Base-by-base conservation (phyloP, 2,113 vertebrate species). In the Thalassoma bifasciatum region DNA sequence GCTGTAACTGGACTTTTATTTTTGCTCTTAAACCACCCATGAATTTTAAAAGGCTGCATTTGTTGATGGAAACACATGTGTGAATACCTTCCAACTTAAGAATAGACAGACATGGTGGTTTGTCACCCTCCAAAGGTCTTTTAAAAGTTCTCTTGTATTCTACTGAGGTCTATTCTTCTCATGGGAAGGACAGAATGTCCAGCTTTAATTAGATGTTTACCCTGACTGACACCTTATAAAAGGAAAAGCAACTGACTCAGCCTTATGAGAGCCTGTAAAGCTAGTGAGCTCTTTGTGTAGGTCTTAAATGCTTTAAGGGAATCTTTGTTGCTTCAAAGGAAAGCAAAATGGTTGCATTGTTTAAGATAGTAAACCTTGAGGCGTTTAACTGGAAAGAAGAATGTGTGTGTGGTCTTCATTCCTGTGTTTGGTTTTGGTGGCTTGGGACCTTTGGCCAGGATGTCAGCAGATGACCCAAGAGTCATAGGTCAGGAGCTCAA, bases 401-500 rank as follows among this genome's bases (percentile, higher is more conserved):
- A 64, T 42, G 10, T 67, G 66, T 80, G 89, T 89, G 88, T 90
- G 88, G 82, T 85, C 82, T 71, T 76, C 40, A 62, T 74, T 91
- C 57, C 50, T 77, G 14, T 12, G 13, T 72, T 86, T 74, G 54
- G 19, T 24, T 61, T 42, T 11, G 22, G 14, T 64, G 64, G 53
- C 68, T 22, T 14, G 19, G 60, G 70, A 57, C 80, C 71, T 91
- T 75, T 84, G 47, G 22, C 22, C 47, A 60, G 37, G 5, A 38
- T 75, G 82, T 86, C 69, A 75, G 49, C 22, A 58, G 24, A 46
- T 72, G 72, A 81, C 71, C 67, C n/a, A n/a, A 21, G 76, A 10
- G 79, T 84, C 86, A 83, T 49, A 75, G 79, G 72, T 89, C 37
- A n/a, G 14, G 44, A 16, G 65, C 66, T 80, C 37, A 66, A 67